Evolutionary conservation across 2,113 vertebrate genomes (phyloP), one percentile per base, ranked within the genome.

Genomic region (Dascyllus trimaculatus): DNA sequence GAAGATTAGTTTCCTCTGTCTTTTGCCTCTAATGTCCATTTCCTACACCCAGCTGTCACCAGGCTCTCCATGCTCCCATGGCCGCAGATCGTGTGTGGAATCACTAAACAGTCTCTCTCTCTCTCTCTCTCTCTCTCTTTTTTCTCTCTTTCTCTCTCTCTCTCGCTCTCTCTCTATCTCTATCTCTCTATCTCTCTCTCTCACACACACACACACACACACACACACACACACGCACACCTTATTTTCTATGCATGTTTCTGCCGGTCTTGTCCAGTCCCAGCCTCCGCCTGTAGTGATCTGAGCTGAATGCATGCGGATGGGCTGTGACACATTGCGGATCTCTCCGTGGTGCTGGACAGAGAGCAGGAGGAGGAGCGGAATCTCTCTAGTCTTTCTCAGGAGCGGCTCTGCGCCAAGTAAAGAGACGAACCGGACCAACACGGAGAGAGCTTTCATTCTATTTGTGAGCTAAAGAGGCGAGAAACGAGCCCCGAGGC

Each of bases 251-350:
- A 29, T 29, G 29, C 6, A 29, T 29, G 29, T 29, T 29, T 29
- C 29, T 29, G 29, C 6, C 1, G 29, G 29, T 29, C 29, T 29
- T 5, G 4, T 29, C 29, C 4, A 56, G 87, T 72, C 53, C 66
- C 38, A 78, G 52, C 61, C 81, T 84, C 76, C 48, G 71, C 58
- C 53, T 76, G 61, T 26, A 82, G 70, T 85, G 78, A 81, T 76
- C 57, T 66, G 38, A 77, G 61, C 82, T 65, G 54, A 68, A 29
- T 82, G 78, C 72, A 80, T 82, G 80, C 77, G 77, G 66, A 88
- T 73, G 63, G 63, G 56, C 76, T 80, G 64, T 66, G 74, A 76
- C 88, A 81, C 75, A 87, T 74, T 91, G 82, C 81, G 73, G 73
- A 62, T 69, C 71, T 32, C 71, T 81, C 79, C n/a, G 4, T 48